phyloP scores from a whole-genome alignment of 2,888 invertebrate genomes.

The Arge pagana region DNA sequence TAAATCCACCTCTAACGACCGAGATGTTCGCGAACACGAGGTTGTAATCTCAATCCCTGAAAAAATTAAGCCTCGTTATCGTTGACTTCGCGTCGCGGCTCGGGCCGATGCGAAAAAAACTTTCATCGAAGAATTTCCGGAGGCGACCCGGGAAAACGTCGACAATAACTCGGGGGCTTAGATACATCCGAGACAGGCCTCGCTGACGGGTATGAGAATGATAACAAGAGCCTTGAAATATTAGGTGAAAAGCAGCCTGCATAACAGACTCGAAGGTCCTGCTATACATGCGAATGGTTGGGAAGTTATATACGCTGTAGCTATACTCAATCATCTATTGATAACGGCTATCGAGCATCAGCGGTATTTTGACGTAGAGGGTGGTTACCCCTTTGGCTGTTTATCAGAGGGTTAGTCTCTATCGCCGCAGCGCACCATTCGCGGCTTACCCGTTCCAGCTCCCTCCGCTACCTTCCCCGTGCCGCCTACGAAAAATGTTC shows the following conservation, averaged over 20 bases:
- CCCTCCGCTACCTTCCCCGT: constrained; percentile 1
- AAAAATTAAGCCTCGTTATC: too few relatives aligned
- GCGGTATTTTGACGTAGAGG: constrained; percentile 23
- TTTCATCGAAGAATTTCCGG: constrained; percentile 4
- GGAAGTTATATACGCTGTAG: constrained; percentile 16
- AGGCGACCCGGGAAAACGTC: constrained; percentile 6
- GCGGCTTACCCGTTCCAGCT: constrained; percentile 15
- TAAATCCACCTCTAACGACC: too few relatives aligned
- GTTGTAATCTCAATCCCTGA: too few relatives aligned
- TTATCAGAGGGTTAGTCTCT: constrained; percentile 24
- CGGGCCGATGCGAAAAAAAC: constrained; percentile 12
- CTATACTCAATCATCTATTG: constrained; percentile 25
- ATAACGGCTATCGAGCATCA: constrained; percentile 23
- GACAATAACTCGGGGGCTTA: constrained; percentile 10
- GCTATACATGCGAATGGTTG: constrained; percentile 1
- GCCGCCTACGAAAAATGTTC: constrained; percentile 7
- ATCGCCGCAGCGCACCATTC: constrained; percentile 15
- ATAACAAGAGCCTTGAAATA: constrained; percentile 17
- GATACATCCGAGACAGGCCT: constrained; percentile 20
- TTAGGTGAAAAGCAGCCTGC: constrained; percentile 14
- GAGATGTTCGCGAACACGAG: too few relatives aligned
- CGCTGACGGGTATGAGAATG: background rate
- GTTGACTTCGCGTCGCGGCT: too few relatives aligned
- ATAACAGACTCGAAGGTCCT: constrained; percentile 1
- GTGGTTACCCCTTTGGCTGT: constrained; percentile 22